Evolutionary conservation across 2,113 vertebrate species (phyloP), one percentile per base, ranked within the genome.

Genomic region (Sclerurus mexicanus): DNA sequence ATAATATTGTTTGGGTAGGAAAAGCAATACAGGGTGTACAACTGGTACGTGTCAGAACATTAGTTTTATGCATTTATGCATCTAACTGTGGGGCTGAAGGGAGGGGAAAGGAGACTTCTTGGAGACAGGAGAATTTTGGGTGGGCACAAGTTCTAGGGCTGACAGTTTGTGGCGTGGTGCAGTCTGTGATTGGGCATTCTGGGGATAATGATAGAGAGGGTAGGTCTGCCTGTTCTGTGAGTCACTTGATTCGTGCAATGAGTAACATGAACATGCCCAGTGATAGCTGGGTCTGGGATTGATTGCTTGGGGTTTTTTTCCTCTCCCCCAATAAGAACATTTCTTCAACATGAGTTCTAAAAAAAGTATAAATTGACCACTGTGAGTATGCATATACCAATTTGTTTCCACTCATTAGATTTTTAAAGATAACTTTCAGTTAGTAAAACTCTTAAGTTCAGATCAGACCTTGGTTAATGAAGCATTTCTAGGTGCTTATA

Each of bases 91-190:
- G 22, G 42, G 20, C 66, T 85, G 35, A 81, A 75, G 35, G 39
- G n/a, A 69, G 17, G 33, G 40, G 58, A 53, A 47, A 68, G 19
- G 35, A 71, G 39, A 35, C 19, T 22, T 60, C n/a, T 21, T 44
- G 42, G 24, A 78, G 28, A 58, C 3, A 16, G 31, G 18, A 79
- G 30, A 68, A 39, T 64, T 90, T 90, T 63, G 35, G 1, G 16
- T 64, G 16, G 39, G 14, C 66, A 56, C 27, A 68, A 39, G 85
- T 90, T 79, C 39, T 27, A 39, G 22, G 62, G n/a, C 24, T 62
- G 27, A 33, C 21, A 21, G 28, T 14, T 64, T 64, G 27, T 14
- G 60, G 50, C 1, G 0, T 58, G 39, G 2, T 0, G 0, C 16
- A 12, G 10, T 31, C 27, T 92, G 23, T 72, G 33, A 58, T 60